A percentile compares a stretch with the other conserved stretches of the same genome.
These are phyloP conservation scores for Poecilia velifera DNA, from an alignment of 2,797 vertebrate genomes.

Conservation along the genomic window DNA sequence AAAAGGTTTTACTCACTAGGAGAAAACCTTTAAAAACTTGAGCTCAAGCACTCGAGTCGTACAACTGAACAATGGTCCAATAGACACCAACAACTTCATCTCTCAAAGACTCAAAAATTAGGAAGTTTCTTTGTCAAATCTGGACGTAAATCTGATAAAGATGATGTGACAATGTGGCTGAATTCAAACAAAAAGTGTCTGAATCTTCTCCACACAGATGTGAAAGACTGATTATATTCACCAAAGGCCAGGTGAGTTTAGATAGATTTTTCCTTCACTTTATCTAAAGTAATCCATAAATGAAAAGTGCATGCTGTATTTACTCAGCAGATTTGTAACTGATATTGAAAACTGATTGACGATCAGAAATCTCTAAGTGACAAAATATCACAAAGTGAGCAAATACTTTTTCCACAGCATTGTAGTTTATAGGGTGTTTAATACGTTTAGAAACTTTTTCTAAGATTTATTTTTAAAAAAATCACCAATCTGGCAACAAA, in stretches of 20 bases:
- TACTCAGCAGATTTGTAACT: background rate
- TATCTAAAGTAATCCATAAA: background rate
- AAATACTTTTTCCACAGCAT: background rate
- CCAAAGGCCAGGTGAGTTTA: background rate
- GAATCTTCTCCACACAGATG: background rate
- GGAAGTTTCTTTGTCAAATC: background rate
- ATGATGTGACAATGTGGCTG: background rate
- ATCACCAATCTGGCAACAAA: slow-evolving; percentile 64
- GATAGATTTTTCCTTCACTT: background rate
- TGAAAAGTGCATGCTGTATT: background rate
- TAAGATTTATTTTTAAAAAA: slow-evolving; percentile 20
- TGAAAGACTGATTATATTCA: background rate
- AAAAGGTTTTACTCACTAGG: background rate
- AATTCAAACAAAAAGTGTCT: background rate
- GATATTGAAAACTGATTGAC: background rate
- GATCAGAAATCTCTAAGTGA: background rate
- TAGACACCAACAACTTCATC: background rate
- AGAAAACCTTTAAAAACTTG: background rate
- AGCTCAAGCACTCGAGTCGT: background rate
- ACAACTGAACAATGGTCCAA: background rate
- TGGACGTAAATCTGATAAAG: background rate
- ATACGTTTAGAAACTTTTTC: slow-evolving; percentile 44
- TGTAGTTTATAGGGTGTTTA: slow-evolving; percentile 21
- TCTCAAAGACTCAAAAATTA: background rate
- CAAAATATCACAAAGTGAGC: background rate